Evolutionary conservation across 2,888 invertebrate species (phyloP).

Genomic region (Protodeltote pygarga): DNA sequence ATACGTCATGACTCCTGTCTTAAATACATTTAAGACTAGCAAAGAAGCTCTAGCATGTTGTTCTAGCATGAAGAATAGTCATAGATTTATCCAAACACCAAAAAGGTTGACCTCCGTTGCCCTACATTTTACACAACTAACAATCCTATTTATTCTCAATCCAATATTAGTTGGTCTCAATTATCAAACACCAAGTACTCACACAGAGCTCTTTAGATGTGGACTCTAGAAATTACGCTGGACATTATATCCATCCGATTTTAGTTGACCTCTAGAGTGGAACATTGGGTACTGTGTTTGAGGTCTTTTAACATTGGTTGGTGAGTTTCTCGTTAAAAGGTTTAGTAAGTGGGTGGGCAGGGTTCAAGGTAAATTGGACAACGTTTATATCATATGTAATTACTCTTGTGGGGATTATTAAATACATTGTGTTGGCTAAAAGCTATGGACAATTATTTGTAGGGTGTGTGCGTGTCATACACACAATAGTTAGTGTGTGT

Average conservation of each 20-base stretch:
- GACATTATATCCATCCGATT: too few relatives aligned
- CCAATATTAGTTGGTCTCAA: not conserved
- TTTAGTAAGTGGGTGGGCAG: slow-evolving; percentile 23
- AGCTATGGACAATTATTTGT: slow-evolving; percentile 39
- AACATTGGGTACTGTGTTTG: too few relatives aligned
- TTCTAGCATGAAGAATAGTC: too few relatives aligned
- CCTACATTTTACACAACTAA: not conserved
- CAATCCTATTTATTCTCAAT: not conserved
- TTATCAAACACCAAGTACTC: not conserved
- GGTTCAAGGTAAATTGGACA: slow-evolving; percentile 39
- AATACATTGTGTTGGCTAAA: slow-evolving; percentile 44
- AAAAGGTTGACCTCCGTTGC: not conserved
- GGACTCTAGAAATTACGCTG: too few relatives aligned
- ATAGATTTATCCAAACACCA: too few relatives aligned
- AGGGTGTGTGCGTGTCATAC: not conserved
- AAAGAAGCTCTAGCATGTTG: too few relatives aligned
- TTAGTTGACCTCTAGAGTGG: too few relatives aligned
- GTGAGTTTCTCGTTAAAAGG: slow-evolving; percentile 13
- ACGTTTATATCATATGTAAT: slow-evolving; percentile 40
- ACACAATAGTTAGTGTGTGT: slow-evolving; percentile 5
- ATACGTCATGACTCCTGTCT: too few relatives aligned
- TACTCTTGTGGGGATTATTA: slow-evolving; percentile 44
- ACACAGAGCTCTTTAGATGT: not conserved
- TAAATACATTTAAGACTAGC: too few relatives aligned
- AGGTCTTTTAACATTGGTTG: not conserved